Conservation (phyloP, 1,140 invertebrate genomes). For the Solenopsis fugax region DNA sequence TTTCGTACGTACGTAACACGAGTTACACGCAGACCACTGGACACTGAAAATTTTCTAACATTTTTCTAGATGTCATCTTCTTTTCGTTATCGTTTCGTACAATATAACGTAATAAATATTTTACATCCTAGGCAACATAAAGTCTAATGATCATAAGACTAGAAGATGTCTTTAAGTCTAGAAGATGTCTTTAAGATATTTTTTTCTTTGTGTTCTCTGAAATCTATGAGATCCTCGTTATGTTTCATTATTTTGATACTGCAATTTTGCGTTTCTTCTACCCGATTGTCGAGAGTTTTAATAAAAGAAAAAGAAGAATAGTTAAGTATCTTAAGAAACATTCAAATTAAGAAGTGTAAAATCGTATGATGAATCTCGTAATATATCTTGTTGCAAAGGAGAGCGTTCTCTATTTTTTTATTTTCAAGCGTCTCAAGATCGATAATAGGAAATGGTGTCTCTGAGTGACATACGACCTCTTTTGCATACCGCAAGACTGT, state of each 20-base stretch:
- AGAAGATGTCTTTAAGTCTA: too few species aligned
- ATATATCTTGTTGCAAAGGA: not conserved
- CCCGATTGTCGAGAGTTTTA: not conserved
- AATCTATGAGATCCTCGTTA: not conserved
- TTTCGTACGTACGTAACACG: not conserved
- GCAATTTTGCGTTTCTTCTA: not conserved
- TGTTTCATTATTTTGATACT: not conserved
- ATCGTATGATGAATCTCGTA: not conserved
- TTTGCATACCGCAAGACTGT: conserved; percentile 58
- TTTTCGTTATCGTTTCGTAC: not conserved
- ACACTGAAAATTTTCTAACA: not conserved
- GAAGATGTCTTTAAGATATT: too few species aligned
- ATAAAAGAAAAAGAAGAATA: not conserved
- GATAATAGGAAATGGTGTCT: conserved; percentile 40
- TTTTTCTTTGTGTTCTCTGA: too few species aligned
- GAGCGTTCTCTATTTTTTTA: not conserved
- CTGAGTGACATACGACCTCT: conserved; percentile 62
- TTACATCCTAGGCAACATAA: too few species aligned
- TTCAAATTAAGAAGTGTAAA: not conserved
- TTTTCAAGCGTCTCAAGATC: conserved; percentile 2
- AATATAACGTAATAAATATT: not conserved
- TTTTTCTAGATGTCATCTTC: not conserved
- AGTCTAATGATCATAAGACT: too few species aligned
- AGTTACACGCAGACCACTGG: not conserved
- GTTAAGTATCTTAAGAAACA: not conserved